Conservation (phyloP, 2,888 invertebrate genomes). For the Drosophila koepferae region DNA sequence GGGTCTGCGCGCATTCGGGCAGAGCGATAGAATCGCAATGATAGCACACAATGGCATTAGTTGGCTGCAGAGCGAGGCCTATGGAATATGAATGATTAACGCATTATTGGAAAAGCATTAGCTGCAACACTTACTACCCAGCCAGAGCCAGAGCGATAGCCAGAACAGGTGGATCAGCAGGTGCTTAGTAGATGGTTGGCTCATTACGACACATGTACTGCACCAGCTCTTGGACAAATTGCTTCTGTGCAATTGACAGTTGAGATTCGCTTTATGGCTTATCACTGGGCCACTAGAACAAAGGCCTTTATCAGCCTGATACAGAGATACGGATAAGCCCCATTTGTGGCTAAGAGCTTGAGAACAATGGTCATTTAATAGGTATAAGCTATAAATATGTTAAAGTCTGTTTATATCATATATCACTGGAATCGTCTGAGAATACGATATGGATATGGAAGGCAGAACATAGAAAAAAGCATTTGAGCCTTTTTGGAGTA, state of each 20-base stretch:
- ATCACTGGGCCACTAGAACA: slow-evolving; percentile 32
- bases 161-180: slow-evolving; percentile 9
- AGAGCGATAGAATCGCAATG: slow-evolving; percentile 80
- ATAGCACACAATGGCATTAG: slow-evolving; percentile 74
- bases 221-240: slow-evolving; percentile 22
- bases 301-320: slow-evolving; percentile 33
- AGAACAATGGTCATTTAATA: slow-evolving; percentile 18
- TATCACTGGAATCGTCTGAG: neutral
- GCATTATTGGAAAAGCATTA: slow-evolving; percentile 45
- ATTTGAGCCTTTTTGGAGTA: too few species aligned
- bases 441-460: neutral
- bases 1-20: slow-evolving; percentile 73
- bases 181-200: neutral
- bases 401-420: neutral
- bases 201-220: slow-evolving; percentile 18
- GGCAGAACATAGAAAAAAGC: too few species aligned
- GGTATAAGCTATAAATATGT: neutral
- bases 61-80: slow-evolving; percentile 23
- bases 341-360: neutral
- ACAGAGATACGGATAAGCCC: slow-evolving; percentile 42
- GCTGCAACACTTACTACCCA: slow-evolving; percentile 34
- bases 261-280: slow-evolving; percentile 45
- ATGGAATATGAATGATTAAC: slow-evolving; percentile 18
- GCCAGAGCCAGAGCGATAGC: slow-evolving; percentile 8
- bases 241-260: slow-evolving; percentile 6